Percentiles rank a stretch among this genome's conserved stretches.
phyloP scores from a whole-genome alignment of 1,140 invertebrate species.

The Formica exsecta region DNA sequence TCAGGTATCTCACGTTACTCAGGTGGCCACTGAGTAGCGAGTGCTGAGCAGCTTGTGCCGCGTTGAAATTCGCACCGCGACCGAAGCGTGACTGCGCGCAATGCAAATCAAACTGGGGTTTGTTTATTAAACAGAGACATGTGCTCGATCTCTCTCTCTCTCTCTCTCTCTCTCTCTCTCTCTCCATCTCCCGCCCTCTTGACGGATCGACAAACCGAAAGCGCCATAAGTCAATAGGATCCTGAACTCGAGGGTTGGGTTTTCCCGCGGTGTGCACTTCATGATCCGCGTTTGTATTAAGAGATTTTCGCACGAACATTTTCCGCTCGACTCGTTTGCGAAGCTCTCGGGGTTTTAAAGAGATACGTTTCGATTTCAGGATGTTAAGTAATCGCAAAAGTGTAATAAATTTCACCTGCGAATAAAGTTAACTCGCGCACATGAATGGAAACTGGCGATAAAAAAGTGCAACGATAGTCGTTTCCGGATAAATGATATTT shows the following conservation, averaged over 20 bases:
- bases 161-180: neutral
- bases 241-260: neutral
- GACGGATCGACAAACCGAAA: constrained; percentile 16
- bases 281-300: constrained; percentile 24
- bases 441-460: neutral
- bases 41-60: neutral
- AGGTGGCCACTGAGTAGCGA: constrained; percentile 54
- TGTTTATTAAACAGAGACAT: constrained; percentile 57
- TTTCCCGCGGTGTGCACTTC: neutral
- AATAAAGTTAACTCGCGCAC: neutral
- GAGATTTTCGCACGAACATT: constrained; percentile 18
- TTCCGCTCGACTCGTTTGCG: neutral
- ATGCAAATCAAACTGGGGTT: constrained; percentile 50
- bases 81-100: constrained; percentile 47
- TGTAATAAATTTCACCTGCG: no score
- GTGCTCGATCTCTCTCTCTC: neutral
- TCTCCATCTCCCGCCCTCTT: neutral
- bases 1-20: constrained; percentile 69
- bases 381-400: neutral
- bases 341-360: neutral
- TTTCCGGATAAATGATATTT: constrained; percentile 1
- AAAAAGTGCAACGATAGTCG: neutral
- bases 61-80: constrained; percentile 57
- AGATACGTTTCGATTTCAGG: neutral
- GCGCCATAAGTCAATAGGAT: constrained; percentile 47